A percentile compares a stretch with the other conserved stretches of the same genome.
These are phyloP conservation scores for Plebejus argus DNA, from an alignment of 2,888 invertebrate genomes.

Conservation along the genomic window DNA sequence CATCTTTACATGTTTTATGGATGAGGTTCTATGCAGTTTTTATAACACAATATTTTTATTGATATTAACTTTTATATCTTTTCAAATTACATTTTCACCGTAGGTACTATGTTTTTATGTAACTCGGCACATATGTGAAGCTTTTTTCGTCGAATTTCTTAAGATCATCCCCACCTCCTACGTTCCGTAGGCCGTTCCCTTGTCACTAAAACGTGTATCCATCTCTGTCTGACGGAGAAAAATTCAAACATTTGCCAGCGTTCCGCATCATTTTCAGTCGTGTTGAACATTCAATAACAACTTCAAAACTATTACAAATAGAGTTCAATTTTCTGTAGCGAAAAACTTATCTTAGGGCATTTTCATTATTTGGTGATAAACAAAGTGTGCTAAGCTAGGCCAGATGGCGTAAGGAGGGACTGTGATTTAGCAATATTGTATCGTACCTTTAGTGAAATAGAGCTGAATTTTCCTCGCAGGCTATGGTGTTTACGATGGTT, in stretches of 20 bases:
- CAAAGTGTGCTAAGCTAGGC: constrained; percentile 31
- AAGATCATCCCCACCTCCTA: constrained; percentile 74
- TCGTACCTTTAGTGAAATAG: background rate
- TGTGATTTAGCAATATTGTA: constrained; percentile 42
- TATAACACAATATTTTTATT: constrained; percentile 47
- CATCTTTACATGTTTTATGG: constrained; percentile 74
- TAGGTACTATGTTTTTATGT: constrained; percentile 38
- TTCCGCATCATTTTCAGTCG: constrained; percentile 58
- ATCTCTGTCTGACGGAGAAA: constrained; percentile 72
- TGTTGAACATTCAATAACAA: constrained; percentile 44
- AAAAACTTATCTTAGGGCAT: constrained; percentile 34
- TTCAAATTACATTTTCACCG: constrained; percentile 47
- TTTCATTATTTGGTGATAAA: constrained; percentile 35
- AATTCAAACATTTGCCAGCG: constrained; percentile 64
- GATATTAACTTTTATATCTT: constrained; percentile 41
- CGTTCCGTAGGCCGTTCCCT: constrained; percentile 75
- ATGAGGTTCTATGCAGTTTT: constrained; percentile 71
- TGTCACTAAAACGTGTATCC: constrained; percentile 70
- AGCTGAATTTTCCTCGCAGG: constrained; percentile 34
- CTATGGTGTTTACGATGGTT: constrained; percentile 45
- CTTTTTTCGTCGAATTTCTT: constrained; percentile 59
- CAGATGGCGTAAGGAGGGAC: constrained; percentile 38
- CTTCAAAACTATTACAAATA: constrained; percentile 42
- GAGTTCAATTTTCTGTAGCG: constrained; percentile 43
- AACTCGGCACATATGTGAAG: constrained; percentile 37